Evolutionary conservation across 2,797 vertebrate species (phyloP), one percentile per base, ranked within the genome.

Genomic region (Tarsius wallacei): DNA sequence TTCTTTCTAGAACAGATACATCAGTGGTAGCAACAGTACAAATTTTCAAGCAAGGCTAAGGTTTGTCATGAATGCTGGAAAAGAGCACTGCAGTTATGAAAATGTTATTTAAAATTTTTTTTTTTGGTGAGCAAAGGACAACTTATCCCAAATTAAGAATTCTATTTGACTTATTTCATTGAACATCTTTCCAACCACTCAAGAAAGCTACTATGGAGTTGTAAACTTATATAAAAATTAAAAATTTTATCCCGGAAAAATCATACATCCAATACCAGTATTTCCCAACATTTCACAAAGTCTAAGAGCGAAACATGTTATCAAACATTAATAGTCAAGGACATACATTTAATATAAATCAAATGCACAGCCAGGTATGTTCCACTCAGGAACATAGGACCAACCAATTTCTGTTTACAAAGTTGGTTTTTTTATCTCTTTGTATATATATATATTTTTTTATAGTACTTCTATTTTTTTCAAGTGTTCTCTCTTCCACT

Each of bases 1-100:
- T 97, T 96, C 94, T 81, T 90, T 93, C 96, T 61, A 80, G 73
- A 95, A 96, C 36, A 95, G 74, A 93, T 85, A n/a, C 31, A 94
- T 88, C 91, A 87, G 21, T 87, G 74, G 63, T 33, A 96, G 86
- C 83, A 96, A 93, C n/a, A 74, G 84, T 15, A 61, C n/a, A 88
- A 1, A 71, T 96, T 88, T 96, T 82, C 74, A 68, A 90, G 84
- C 53, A 93, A 84, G 53, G 36, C 82, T 94, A n/a, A 87, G 10
- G 59, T 36, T 15, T 7, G 53, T 31, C 28, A 81, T 90, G 31
- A 15, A 15, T 24, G 57, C 68, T 90, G 47, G 55, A 22, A 77
- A 87, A 31, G 12, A 59, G 31, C 26, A 63, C 49, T 70, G 73
- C 84, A 47, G 64, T 80, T 96, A 78, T 82, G 84, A 89, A 97